phyloP scores from a whole-genome alignment of 53 echinoderm and acorn worm genomes.

The Mesocentrotus franciscanus region DNA sequence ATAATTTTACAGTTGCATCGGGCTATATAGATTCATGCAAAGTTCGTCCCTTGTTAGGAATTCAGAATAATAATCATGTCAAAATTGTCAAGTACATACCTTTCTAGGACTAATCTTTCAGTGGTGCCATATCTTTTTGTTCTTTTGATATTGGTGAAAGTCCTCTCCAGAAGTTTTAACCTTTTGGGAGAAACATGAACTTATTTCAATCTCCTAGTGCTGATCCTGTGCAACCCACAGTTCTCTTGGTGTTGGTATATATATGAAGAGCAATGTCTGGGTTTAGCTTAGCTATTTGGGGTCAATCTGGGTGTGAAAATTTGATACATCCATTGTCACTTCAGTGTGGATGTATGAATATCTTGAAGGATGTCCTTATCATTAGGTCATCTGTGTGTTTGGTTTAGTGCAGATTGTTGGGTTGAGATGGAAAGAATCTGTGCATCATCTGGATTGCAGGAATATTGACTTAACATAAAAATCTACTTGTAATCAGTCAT shows the following conservation, averaged over 20 bases:
- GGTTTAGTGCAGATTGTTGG: neutral
- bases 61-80: neutral
- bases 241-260: neutral
- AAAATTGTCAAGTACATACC: neutral
- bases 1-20: neutral
- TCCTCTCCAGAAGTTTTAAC: neutral
- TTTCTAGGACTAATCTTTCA: neutral
- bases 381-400: neutral
- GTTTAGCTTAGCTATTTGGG: neutral
- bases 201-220: neutral
- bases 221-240: neutral
- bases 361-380: constrained; percentile 9
- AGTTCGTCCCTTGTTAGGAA: too few species aligned
- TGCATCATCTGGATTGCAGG: neutral
- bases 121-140: neutral
- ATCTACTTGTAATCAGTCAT: neutral
- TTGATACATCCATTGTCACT: constrained; percentile 9
- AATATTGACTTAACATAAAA: neutral
- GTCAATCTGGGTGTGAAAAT: constrained; percentile 15
- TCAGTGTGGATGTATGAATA: neutral
- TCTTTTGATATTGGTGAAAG: neutral
- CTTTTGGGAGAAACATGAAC: neutral
- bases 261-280: neutral
- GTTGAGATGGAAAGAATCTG: neutral
- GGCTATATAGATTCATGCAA: neutral